Evolutionary conservation across 92 coral and sea anemone species (phyloP), one percentile per base, ranked within the genome.

Genomic region (Zoanthus sansibaricus): DNA sequence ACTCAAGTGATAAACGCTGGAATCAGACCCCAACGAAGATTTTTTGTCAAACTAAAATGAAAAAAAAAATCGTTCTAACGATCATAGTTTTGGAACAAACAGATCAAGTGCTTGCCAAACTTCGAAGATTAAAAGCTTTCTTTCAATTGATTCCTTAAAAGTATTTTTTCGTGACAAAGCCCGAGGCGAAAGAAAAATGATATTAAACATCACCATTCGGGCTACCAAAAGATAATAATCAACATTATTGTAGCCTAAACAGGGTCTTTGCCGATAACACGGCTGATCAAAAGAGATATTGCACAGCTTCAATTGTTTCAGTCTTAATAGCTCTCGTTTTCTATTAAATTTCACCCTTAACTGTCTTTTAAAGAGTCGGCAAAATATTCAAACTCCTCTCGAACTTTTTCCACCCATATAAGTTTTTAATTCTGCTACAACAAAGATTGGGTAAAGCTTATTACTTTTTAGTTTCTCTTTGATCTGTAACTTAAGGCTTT

Each of bases 101-200:
- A n/a, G 69, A 62, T 20, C 75, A 45, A n/a, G n/a, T 17, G 52
- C 48, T 76, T 76, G 13, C 46, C 13, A 79, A n/a, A 64, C 70
- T 44, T 67, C 20, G 47, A 21, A 46, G 72, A 80, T 79, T 66
- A 79, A 61, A 68, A 42, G 72, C 84, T 79, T 42, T 61, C 62
- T 42, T 59, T 67, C 66, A 46, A 80, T 66, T 42, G 75, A 66
- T 80, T 80, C 85, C 62, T 80, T 80, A 80, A 80, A 75, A 45
- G 85, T 80, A 64, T 54, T 49, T 62, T 64, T 80, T 80, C 85
- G 85, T 80, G 85, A 80, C 85, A 80, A 80, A 49, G 74, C 85
- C 85, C 20, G 61, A 80, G 85, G 85, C 85, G 75, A 80, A 54
- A 7, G 20, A 47, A 46, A 66, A 52, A 30, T 67, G 85, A 80